Percentiles rank a stretch among this genome's conserved stretches.
phyloP scores from a whole-genome alignment of 1,140 invertebrate genomes.

The Cecropterus lyciades region DNA sequence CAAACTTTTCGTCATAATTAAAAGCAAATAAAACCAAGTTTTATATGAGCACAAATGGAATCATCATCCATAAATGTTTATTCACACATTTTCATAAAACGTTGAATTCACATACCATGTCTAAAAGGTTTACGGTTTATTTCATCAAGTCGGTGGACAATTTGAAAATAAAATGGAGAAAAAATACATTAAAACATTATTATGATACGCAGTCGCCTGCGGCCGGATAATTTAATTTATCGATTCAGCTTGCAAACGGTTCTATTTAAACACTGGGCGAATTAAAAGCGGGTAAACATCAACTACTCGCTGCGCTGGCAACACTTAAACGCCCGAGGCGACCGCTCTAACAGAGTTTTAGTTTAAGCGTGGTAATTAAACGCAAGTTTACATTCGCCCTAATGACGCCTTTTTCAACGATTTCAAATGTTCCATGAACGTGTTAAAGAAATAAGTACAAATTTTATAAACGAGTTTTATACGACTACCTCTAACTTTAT shows the following conservation, averaged over 20 bases:
- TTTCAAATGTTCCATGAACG: neutral
- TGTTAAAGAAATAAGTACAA: neutral
- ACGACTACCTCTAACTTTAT: too few species aligned
- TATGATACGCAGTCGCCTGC: slow-evolving; percentile 12
- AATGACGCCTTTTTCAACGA: slow-evolving; percentile 43
- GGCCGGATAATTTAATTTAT: slow-evolving; percentile 25
- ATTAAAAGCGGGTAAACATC: slow-evolving; percentile 49
- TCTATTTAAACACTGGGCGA: slow-evolving; percentile 47
- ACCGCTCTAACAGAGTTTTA: slow-evolving; percentile 42
- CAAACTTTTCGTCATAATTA: too few species aligned
- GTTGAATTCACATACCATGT: neutral
- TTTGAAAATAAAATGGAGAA: slow-evolving; percentile 10
- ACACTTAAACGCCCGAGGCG: slow-evolving; percentile 46
- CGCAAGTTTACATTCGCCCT: slow-evolving; percentile 5
- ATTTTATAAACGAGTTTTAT: neutral
- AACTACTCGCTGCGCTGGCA: slow-evolving; percentile 34
- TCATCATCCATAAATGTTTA: too few species aligned
- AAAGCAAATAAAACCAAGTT: too few species aligned
- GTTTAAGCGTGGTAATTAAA: slow-evolving; percentile 50
- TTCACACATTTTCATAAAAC: neutral
- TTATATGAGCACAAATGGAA: too few species aligned
- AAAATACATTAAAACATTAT: slow-evolving; percentile 6
- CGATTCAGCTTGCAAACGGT: slow-evolving; percentile 28
- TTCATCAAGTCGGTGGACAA: neutral
- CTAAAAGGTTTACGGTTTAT: neutral